Base-by-base conservation (phyloP, 2,888 invertebrate species). In the Parnassius mnemosyne region DNA sequence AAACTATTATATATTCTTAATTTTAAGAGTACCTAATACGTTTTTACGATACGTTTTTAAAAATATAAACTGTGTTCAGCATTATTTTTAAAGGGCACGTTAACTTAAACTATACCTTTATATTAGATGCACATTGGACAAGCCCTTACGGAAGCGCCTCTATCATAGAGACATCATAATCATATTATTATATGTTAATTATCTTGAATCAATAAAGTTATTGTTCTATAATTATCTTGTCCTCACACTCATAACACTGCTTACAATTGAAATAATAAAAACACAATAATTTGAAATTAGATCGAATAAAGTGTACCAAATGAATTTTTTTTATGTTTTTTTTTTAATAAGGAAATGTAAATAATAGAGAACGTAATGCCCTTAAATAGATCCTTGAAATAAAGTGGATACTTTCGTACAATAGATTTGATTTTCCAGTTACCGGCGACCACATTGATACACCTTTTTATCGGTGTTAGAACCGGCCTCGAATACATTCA, bases 401-500 rank as follows among this genome's bases (percentile, higher is more conserved):
- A 61, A 61, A 57, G 42, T 60, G 49, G 58, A 59, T 56, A 58
- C 61, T 61, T 61, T 61, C 62, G 56, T 46, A 59, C 63, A 66
- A 57, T 68, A 67, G 61, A 63, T 64, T 69, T 71, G 69, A 64
- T 71, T 71, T 69, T 65, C 68, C 69, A 68, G 69, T 71, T 74
- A 75, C 71, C 73, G 70, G 76, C 73, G 78, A 77, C 76, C 77
- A 66, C 67, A 77, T 78, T 79, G 83, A 80, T 76, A 81, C 74
- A 78, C 69, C 77, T 75, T 78, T 84, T 80, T 86, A 88, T 87
- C 87, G 84, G 87, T 85, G 84, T 78, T 77, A 78, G 80, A 82
- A 82, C 84, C 83, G 85, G 85, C 85, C 84, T 77, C 80, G 72
- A 67, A 79, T 82, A 76, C 82, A 80, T 77, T 34, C 78, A 77